Base-by-base conservation (phyloP, 2,113 vertebrate species). In the Genyomyrus donnyi region DNA sequence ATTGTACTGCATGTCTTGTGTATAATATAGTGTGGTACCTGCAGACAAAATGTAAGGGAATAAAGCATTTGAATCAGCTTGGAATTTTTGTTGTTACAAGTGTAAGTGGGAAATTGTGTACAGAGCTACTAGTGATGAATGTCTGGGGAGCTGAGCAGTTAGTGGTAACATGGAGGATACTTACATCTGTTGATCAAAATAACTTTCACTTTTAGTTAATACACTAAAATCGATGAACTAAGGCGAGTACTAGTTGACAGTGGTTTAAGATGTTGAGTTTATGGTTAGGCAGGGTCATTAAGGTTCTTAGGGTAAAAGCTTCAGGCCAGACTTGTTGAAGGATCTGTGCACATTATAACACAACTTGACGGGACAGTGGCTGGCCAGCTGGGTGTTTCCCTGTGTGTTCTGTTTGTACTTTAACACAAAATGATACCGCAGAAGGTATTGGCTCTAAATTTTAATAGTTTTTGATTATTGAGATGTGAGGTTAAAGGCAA, bases 1-100 rank as follows among this genome's bases (percentile, higher is more conserved):
- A 9, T 35, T 8, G 49, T 87, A 87, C 15, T 87, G 85, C 85
- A 87, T 87, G 85, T 56, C 85, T 35, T 86, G n/a, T 86, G n/a
- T 86, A 49, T 50, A 86, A 49, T 50, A 86, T 87, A 87, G 50
- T 39, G 27, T 56, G 27, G 50, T 53, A 17, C 50, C 85, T 35
- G 27, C 84, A 27, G 7, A 85, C 21, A 27, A 49, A 86, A 49
- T 27, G 11, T 49, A 86, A 86, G 84, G 24, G 84, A 86, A 50
- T 86, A 86, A 86, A 86, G 45, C 9, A 11, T 86, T 86, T 86
- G 19, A 48, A 86, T 86, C 45, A 50, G 13, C 24, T 86, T 86
- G 45, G 24, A 13, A 86, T 86, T 50, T 50, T 21, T 49, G 10
- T 85, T 49, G 31, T 42, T 85, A n/a, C 31, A 77, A 42, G 17